These are phyloP conservation scores for Parus major DNA, from an alignment of 2,113 vertebrate species.

Conservation along the genomic window DNA sequence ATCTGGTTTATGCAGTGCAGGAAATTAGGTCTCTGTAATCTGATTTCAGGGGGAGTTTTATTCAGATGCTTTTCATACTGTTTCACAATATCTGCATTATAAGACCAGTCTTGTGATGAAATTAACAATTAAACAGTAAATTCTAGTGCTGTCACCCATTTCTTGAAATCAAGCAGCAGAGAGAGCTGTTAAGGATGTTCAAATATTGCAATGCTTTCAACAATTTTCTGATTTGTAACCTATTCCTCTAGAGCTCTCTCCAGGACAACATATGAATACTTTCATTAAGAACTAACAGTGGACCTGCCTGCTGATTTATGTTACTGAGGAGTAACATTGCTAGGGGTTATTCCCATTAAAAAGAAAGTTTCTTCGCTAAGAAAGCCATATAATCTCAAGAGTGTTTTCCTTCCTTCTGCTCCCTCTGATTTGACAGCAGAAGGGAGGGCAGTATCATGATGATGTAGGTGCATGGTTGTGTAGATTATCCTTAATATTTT, in stretches of 20 bases:
- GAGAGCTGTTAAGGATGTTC: neutral
- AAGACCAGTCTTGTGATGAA: neutral
- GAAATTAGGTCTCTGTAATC: neutral
- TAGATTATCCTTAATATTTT: constrained; percentile 47
- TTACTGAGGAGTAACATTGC: neutral
- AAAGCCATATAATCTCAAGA: neutral
- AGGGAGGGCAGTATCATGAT: neutral
- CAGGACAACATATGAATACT: neutral
- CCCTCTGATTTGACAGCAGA: neutral
- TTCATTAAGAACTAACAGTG: neutral
- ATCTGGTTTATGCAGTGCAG: neutral
- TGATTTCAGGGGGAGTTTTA: neutral
- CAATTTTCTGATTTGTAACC: neutral
- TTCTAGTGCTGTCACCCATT: neutral
- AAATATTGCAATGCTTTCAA: neutral
- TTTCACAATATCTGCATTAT: neutral
- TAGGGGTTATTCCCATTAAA: neutral
- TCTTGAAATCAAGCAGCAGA: neutral
- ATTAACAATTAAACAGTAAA: neutral
- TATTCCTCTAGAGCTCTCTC: neutral
- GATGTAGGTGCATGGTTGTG: neutral
- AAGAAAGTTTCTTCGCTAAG: neutral
- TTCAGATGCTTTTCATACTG: neutral
- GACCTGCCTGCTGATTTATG: neutral
- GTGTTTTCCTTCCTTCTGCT: neutral